Evolutionary conservation across 2,113 vertebrate species (phyloP), one percentile per base, ranked within the genome.

Genomic region (Silurus asotus): DNA sequence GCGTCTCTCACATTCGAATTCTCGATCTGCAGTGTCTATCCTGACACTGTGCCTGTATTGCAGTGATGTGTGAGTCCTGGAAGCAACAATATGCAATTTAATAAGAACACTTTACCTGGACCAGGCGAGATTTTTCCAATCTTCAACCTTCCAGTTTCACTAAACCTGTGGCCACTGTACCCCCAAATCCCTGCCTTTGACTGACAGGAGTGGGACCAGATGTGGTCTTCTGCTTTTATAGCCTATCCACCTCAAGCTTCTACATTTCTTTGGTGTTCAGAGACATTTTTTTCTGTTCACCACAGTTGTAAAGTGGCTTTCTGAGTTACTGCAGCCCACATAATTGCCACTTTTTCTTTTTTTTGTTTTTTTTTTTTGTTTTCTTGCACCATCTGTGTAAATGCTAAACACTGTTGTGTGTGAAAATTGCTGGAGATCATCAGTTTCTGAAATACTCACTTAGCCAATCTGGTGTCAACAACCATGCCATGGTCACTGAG

Each of bases 11-110:
- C 61, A 67, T 78, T 76, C 37, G 51, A 79, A 55, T 28, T 83
- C 25, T 49, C 62, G 56, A 84, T 81, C 83, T 87, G 74, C 25
- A 10, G n/a, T 64, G 28, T 17, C 75, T 56, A n/a, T 23, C 75
- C 14, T 78, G 25, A 28, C 56, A 64, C 70, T 81, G 69, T 76
- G 56, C 70, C 75, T 82, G 49, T n/a, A 76, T 55, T 67, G 53
- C 9, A 11, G 2, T 25, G 19, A 82, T 83, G 70, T 82, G 59
- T 65, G 70, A 76, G 65, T 67, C 45, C 58, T 62, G 77, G 56
- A 45, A 79, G 77, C 77, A 80, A 8, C 58, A 80, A 61, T 61
- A 61, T 80, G 48, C 17, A 61, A 61, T 80, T 61, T 80, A 80
- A 80, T 77, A 80, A 13, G 56, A 20, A 48, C 77, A 45, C 17